Evolutionary conservation across 2,113 vertebrate species (phyloP), one percentile per base, ranked within the genome.

Genomic region (Ailuropoda melanoleuca): DNA sequence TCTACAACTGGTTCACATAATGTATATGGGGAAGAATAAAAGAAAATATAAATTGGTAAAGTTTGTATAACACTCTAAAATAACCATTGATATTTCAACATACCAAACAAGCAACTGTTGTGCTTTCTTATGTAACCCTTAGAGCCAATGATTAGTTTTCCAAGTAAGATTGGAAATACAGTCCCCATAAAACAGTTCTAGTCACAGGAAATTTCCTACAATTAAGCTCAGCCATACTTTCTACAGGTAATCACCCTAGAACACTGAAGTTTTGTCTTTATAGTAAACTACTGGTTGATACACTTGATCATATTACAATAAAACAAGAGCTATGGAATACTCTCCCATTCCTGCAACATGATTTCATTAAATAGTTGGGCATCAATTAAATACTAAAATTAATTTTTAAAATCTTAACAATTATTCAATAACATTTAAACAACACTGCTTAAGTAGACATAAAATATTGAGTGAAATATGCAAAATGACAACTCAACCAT

Each of bases 401-500:
- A 90, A 74, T 88, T 94, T 89, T 92, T 53, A 29, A 82, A 92
- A 89, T 84, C 37, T 96, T 97, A 97, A 97, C 80, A 97, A 93
- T 95, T 95, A 95, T 60, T 84, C 78, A 96, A 48, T 90, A 95
- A 95, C 90, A 98, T 70, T 96, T 95, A 92, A 95, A 97, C 87
- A 96, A 90, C 75, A 97, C 39, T 92, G 34, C 55, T 97, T 93
- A 81, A 74, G 72, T 80, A 95, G 50, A 92, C 77, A 92, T 83
- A 94, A 97, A 95, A 97, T 80, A 92, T 0, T 95, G 55, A 88
- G n/a, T 84, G 21, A 97, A 96, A 92, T 92, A 96, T 62, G 37
- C 81, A 96, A 97, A 97, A 96, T 92, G 84, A 97, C 97, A 98
- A 98, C 64, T 96, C 21, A 94, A 97, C 84, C 96, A 97, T 97